Evolutionary conservation across 2,888 invertebrate species (phyloP).

Genomic region (Ypsolopha sequella): DNA sequence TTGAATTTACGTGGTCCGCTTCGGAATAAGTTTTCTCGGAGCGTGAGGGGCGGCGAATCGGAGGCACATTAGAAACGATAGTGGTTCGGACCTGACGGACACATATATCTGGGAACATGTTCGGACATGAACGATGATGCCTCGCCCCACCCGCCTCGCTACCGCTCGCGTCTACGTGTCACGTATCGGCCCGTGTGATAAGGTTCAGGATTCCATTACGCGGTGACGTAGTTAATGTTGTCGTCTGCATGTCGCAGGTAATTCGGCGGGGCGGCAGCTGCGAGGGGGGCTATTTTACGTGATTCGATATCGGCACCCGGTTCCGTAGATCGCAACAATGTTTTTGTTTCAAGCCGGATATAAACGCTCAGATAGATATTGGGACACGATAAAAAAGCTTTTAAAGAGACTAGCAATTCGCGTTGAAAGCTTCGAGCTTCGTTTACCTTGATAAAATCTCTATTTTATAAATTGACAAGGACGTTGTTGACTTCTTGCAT

Average conservation of each 20-base stretch:
- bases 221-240: constrained; percentile 4
- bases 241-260: constrained; percentile 23
- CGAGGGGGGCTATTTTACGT: too few relatives aligned
- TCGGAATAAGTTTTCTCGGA: background rate
- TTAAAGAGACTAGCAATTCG: constrained; percentile 2
- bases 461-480: background rate
- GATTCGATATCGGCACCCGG: background rate
- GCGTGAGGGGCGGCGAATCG: background rate
- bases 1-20: background rate
- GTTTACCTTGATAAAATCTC: background rate
- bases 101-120: background rate
- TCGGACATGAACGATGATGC: background rate
- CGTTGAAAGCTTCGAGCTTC: constrained; percentile 1
- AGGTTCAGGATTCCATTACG: constrained; percentile 11
- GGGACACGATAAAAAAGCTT: constrained; percentile 3
- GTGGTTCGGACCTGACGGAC: background rate
- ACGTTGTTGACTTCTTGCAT: background rate
- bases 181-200: constrained; percentile 13
- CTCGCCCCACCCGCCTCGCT: background rate
- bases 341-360: background rate
- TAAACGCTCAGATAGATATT: background rate
- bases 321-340: background rate
- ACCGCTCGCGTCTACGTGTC: background rate
- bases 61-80: background rate
- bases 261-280: constrained; percentile 12